Evolutionary conservation across 2,113 vertebrate genomes (phyloP).

Genomic region (Dasyprocta punctata): DNA sequence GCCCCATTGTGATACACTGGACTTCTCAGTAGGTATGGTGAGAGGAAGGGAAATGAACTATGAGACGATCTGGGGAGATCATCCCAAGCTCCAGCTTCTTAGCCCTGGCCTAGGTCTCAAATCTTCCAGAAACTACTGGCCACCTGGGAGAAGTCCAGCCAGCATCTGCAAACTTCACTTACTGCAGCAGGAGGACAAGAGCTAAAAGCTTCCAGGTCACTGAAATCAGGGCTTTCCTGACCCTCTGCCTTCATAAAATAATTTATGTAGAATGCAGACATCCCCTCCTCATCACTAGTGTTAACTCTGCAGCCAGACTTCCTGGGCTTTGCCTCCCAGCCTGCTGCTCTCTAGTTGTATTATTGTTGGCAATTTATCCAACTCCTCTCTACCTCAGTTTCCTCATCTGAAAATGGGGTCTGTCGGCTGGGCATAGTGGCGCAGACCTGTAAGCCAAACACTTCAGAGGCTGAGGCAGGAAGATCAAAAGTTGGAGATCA

Average conservation of each 20-base stretch:
- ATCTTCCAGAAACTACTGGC: conserved; percentile 14
- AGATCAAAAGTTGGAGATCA: background rate
- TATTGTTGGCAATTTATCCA: conserved; percentile 9
- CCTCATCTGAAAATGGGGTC: conserved; percentile 17
- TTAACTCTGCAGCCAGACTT: background rate
- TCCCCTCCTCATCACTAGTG: background rate
- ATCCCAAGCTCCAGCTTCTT: background rate
- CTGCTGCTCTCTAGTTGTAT: background rate
- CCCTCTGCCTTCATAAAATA: background rate
- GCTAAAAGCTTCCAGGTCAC: background rate
- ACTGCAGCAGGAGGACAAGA: background rate
- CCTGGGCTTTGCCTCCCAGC: background rate
- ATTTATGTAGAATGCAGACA: background rate
- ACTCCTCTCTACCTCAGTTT: background rate
- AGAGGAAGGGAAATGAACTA: background rate
- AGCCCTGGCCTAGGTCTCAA: background rate
- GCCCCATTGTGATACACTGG: background rate
- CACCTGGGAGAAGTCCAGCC: background rate
- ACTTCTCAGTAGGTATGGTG: background rate
- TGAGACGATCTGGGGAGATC: background rate
- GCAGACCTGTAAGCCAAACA: background rate
- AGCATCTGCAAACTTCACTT: conserved; percentile 14
- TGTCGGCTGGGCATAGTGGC: background rate
- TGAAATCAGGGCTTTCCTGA: background rate
- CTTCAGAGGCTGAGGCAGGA: background rate